A percentile compares a stretch with the other conserved stretches of the same genome.
phyloP scores from a whole-genome alignment of 2,888 invertebrate genomes.

The Meloe dianella region DNA sequence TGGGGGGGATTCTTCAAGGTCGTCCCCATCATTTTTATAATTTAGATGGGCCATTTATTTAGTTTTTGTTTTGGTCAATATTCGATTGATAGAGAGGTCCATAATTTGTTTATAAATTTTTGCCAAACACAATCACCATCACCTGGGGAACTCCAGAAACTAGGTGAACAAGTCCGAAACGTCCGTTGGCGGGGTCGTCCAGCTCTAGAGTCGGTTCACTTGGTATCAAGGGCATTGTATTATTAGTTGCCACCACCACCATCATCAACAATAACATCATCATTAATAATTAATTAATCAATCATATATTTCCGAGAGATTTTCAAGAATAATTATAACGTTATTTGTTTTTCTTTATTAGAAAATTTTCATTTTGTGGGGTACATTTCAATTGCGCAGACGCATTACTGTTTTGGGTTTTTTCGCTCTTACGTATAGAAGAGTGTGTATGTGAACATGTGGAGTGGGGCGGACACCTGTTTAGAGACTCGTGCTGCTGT shows the following conservation, averaged over 20 bases:
- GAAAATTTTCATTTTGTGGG: neutral
- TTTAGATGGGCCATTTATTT: too few species aligned
- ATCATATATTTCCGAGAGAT: neutral
- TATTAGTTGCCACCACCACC: neutral
- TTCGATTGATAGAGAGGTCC: too few species aligned
- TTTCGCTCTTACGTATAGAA: slow-evolving; percentile 19
- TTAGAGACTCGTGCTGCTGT: slow-evolving; percentile 46
- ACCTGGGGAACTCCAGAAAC: slow-evolving; percentile 44
- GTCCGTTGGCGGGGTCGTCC: slow-evolving; percentile 37
- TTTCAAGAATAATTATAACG: neutral
- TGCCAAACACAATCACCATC: slow-evolving; percentile 26
- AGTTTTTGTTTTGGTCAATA: too few species aligned
- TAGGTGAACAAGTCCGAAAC: slow-evolving; percentile 51
- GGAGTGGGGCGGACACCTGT: slow-evolving; percentile 48
- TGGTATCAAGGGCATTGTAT: slow-evolving; percentile 51
- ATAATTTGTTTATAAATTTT: neutral
- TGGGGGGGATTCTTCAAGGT: too few species aligned
- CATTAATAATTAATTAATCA: neutral
- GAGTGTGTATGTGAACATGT: slow-evolving; percentile 39
- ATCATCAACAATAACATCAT: neutral
- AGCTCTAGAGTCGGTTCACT: slow-evolving; percentile 45
- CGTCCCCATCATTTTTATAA: too few species aligned
- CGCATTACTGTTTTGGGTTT: slow-evolving; percentile 24
- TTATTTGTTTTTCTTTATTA: neutral
- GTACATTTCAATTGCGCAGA: slow-evolving; percentile 25